phyloP scores from a whole-genome alignment of 2,888 invertebrate species.

The Ichneumoninae sp. region DNA sequence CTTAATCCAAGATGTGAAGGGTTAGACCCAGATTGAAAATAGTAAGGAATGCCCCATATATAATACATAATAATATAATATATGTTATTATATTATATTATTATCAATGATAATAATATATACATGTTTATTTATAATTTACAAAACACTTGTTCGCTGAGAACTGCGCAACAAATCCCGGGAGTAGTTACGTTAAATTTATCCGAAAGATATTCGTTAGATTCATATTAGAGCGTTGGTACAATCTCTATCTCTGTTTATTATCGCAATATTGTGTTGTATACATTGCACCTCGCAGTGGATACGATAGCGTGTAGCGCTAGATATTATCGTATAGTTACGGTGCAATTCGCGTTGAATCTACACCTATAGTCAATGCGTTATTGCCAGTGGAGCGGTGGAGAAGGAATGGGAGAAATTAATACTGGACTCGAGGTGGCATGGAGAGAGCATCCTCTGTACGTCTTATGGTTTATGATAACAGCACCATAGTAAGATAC shows the following conservation, averaged over 20 bases:
- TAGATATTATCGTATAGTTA: conserved; percentile 27
- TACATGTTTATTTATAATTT: background rate
- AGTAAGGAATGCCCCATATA: too few relatives aligned
- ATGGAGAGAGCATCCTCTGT: conserved; percentile 16
- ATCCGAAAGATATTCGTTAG: conserved; percentile 18
- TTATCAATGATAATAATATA: too few relatives aligned
- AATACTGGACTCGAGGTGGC: background rate
- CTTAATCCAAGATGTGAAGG: too few relatives aligned
- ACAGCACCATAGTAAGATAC: conserved; percentile 34
- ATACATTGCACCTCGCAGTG: background rate
- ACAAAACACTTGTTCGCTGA: background rate
- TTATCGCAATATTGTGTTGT: conserved; percentile 31
- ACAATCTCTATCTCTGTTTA: conserved; percentile 1
- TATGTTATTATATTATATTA: too few relatives aligned
- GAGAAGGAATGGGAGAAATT: conserved; percentile 25
- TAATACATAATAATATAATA: too few relatives aligned
- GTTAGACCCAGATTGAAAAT: too few relatives aligned
- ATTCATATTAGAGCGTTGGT: conserved; percentile 1
- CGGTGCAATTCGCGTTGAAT: conserved; percentile 31
- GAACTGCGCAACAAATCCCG: conserved; percentile 11
- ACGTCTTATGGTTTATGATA: conserved; percentile 42
- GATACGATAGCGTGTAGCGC: conserved; percentile 18
- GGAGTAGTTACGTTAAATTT: conserved; percentile 19
- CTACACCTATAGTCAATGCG: conserved; percentile 5
- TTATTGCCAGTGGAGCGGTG: conserved; percentile 20